phyloP scores from a whole-genome alignment of 2,113 vertebrate species.

The Phylloscopus trochilus region DNA sequence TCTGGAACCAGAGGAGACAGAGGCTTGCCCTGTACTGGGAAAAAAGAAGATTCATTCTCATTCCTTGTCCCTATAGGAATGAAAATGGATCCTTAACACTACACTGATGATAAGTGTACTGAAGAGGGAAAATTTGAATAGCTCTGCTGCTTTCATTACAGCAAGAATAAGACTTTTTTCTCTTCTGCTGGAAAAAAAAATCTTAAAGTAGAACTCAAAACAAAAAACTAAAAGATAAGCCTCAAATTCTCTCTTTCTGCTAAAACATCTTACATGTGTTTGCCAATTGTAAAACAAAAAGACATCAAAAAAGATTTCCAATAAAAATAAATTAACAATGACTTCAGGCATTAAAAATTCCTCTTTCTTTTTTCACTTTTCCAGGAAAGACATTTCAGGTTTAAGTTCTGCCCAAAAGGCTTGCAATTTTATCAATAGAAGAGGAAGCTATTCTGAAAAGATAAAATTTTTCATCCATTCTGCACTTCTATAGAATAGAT shows the following conservation, averaged over 20 bases:
- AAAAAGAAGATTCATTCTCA: not conserved
- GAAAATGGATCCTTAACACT: not conserved
- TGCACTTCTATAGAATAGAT: not conserved
- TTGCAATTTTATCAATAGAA: not conserved
- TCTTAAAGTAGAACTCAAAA: not conserved
- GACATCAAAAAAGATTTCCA: not conserved
- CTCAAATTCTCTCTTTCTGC: not conserved
- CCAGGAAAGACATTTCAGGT: not conserved
- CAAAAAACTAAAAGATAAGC: not conserved
- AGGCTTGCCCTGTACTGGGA: not conserved
- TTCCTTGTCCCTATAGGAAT: not conserved
- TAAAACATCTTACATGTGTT: not conserved
- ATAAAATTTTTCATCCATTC: not conserved
- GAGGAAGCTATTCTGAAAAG: not conserved
- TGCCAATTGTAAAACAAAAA: constrained; percentile 7
- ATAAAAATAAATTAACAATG: constrained; percentile 25
- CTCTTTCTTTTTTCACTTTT: not conserved
- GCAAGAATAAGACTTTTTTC: not conserved
- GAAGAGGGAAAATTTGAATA: not conserved
- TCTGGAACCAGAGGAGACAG: not conserved
- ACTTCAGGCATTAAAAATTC: not conserved
- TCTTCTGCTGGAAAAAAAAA: not conserved
- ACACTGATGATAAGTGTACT: not conserved
- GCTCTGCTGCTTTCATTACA: not conserved
- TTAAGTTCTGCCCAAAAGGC: not conserved